Percentiles rank a stretch among this genome's conserved stretches.
phyloP scores from a whole-genome alignment of 2,888 invertebrate genomes.

The Tachystola acroxantha region DNA sequence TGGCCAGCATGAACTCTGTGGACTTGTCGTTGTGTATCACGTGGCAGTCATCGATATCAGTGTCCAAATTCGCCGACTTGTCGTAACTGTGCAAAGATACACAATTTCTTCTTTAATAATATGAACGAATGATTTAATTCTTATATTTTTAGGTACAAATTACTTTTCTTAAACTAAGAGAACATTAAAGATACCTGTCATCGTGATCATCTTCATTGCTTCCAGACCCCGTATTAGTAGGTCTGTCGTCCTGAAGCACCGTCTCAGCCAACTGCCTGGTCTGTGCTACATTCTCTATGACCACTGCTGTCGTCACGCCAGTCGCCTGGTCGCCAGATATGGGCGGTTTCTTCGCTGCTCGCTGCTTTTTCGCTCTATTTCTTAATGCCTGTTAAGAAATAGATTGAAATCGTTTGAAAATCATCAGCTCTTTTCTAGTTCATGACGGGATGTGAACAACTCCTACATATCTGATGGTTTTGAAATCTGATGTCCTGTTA shows the following conservation, averaged over 20 bases:
- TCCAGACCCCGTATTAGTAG: conserved; percentile 88
- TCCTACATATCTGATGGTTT: too few relatives aligned
- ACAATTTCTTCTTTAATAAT: too few relatives aligned
- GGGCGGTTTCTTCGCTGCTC: conserved; percentile 88
- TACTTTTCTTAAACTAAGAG: too few relatives aligned
- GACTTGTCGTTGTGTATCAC: conserved; percentile 94
- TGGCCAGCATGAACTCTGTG: conserved; percentile 93
- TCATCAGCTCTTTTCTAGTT: too few relatives aligned
- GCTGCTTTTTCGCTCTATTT: conserved; percentile 89
- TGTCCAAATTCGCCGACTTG: conserved; percentile 78
- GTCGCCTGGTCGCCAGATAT: conserved; percentile 84
- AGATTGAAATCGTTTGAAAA: too few relatives aligned
- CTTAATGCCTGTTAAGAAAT: conserved; percentile 83
- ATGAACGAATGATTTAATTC: not conserved
- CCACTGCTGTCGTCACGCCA: conserved; percentile 85
- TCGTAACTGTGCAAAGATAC: conserved; percentile 54
- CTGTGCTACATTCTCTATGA: conserved; percentile 93
- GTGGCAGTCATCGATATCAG: conserved; percentile 83
- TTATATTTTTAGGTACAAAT: too few relatives aligned
- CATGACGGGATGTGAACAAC: too few relatives aligned
- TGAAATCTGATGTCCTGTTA: too few relatives aligned
- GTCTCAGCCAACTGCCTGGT: conserved; percentile 90
- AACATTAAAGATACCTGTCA: conserved; percentile 41
- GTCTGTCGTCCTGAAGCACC: conserved; percentile 86
- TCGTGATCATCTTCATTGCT: conserved; percentile 63